Percentiles rank a stretch among this genome's conserved stretches.
Conservation (phyloP, 2,888 invertebrate genomes). For the Sinopyrophorus schimmeli region DNA sequence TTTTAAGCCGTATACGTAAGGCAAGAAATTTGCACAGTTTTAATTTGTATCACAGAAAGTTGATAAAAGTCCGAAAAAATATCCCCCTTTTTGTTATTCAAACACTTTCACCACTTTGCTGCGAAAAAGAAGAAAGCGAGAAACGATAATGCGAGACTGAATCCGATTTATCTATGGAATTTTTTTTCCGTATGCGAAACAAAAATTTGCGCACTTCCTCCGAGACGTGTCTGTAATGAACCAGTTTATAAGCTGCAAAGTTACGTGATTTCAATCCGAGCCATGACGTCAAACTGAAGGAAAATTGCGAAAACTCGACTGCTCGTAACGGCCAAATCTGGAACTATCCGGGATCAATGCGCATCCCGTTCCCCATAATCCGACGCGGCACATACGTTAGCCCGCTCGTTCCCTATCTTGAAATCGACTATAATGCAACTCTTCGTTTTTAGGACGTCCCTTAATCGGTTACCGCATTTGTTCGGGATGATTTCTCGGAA, state of each 20-base stretch:
- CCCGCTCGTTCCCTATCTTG: conserved; percentile 1
- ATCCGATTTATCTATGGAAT: no score
- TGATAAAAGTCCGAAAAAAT: conserved; percentile 43
- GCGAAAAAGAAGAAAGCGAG: no score
- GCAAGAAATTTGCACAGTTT: conserved; percentile 48
- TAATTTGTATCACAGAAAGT: conserved; percentile 52
- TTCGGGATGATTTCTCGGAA: conserved; percentile 5
- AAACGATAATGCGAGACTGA: no score
- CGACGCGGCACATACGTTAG: conserved; percentile 29
- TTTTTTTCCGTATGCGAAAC: no score
- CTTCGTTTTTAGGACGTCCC: conserved; percentile 16
- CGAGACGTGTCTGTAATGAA: conserved; percentile 41
- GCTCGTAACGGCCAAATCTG: conserved; percentile 35
- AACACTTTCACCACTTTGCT: no score
- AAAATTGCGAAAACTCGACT: conserved; percentile 27
- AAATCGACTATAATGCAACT: conserved; percentile 21
- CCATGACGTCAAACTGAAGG: conserved; percentile 53
- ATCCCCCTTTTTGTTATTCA: no score
- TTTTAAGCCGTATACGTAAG: conserved; percentile 49
- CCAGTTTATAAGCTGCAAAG: conserved; percentile 33
- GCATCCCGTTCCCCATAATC: conserved; percentile 36
- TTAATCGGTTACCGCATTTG: conserved; percentile 15
- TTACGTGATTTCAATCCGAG: conserved; percentile 46
- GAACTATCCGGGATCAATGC: conserved; percentile 45
- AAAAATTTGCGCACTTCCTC: conserved; percentile 19